Evolutionary conservation across 2,888 invertebrate species (phyloP), one percentile per base, ranked within the genome.

Genomic region (Caenorhabditis plicata): DNA sequence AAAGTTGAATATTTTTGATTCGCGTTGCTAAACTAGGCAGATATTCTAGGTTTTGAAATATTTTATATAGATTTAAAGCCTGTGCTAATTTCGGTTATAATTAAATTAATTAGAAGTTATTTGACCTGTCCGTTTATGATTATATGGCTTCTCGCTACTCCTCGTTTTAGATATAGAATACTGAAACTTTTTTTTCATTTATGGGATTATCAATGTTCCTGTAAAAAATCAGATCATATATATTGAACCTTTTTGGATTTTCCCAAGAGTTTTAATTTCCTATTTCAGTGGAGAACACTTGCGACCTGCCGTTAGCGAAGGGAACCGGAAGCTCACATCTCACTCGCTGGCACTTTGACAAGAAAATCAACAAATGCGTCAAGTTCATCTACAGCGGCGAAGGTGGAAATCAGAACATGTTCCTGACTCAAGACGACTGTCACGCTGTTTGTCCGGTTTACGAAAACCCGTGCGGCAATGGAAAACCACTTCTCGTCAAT

Each of bases 331-430:
- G 65, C 36, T 65, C 64, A 17, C 64, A 66, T 23, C 27, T 66
- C 38, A 66, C 66, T 17, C 50, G 69, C 42, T 71, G 68, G 67
- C 65, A 69, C 31, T 73, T 66, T 49, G 62, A 71, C 26, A 62
- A 63, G n/a, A 40, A 57, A 2, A 49, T 57, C 25, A 62, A 61
- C 43, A 69, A 71, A 48, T 75, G 76, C 40, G 60, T 65, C 32
- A 64, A 69, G 29, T 80, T 80, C 57, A 71, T 77, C 50, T 80
- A 80, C 64, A 65, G 65, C 33, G 80, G 80, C 46, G 64, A 70
- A 19, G 77, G 77, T 19, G 80, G 80, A 52, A 80, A 80, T 61
- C 78, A 77, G 63, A 78, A 78, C 62, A 78, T 71, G 69, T 78
- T 79, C 67, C 55, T 78, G 38, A 75, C 74, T n/a, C 60, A 66